Base-by-base conservation (phyloP, 1,140 invertebrate species). In the Thaumatotibia leucotreta region DNA sequence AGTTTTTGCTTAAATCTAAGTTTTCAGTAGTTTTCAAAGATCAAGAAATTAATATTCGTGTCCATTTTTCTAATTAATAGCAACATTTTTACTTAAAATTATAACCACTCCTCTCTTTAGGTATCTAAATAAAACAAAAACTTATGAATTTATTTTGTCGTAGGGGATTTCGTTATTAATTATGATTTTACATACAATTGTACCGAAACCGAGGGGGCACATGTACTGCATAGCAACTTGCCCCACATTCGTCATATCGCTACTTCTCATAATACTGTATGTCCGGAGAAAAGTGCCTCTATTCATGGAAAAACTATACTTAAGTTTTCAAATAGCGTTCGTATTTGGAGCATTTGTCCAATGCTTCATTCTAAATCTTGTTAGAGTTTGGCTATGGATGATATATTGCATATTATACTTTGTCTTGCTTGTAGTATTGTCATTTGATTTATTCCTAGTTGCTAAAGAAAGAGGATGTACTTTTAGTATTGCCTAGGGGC, bases 301-400 rank as follows among this genome's bases (percentile, higher is more conserved):
- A 54, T 90, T 89, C 73, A 89, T 90, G 86, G 88, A 90, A 72
- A 90, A 90, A 79, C 88, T 90, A 85, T 88, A 89, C 70, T 74
- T 90, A 63, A 86, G 87, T 77, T 90, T 89, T 78, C 85, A 90
- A 89, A 90, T 90, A 71, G 74, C 88, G 64, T 90, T 90, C 71
- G 86, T 84, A 4, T 90, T 90, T 79, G 88, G 88, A 33, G 88
- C 88, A 33, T 88, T 90, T 70, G 74, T 90, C 61, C 86, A 90
- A 75, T 87, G 86, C 77, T 88, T 90, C 75, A 64, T 90, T 61
- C 74, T 88, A 67, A 90, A 88, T 76, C 75, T 89, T 39, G 75
- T 77, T 66, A 78, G 76, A 72, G 79, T 87, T 63, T 88, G 84
- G 86, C 68, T 86, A 66, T 88, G 87, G 87, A 69, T 89, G 73